Percentiles rank a stretch among this genome's conserved stretches.
Evolutionary conservation across 2,113 vertebrate genomes (phyloP).

Genomic region (Galbula dea): DNA sequence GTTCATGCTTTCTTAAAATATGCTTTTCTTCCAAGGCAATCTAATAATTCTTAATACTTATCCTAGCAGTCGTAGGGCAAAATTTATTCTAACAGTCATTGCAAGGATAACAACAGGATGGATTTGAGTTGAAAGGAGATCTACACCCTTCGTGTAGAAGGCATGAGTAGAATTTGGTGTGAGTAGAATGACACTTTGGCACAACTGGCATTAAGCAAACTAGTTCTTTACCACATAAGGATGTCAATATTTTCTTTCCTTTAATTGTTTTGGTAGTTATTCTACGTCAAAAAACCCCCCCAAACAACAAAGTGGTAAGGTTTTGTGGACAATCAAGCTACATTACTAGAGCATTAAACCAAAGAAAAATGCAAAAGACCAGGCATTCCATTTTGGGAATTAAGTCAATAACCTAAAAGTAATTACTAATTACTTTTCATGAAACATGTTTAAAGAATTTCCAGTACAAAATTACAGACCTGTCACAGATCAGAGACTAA

Average conservation of each 20-base stretch:
- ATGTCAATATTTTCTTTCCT: not conserved
- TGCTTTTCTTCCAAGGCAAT: not conserved
- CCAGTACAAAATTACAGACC: not conserved
- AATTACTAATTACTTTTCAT: not conserved
- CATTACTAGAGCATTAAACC: not conserved
- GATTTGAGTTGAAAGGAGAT: not conserved
- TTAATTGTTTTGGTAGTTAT: not conserved
- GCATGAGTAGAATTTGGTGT: no score
- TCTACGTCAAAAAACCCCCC: not conserved
- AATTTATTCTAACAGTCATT: not conserved
- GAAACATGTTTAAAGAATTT: not conserved
- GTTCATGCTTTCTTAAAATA: not conserved
- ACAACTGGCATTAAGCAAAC: not conserved
- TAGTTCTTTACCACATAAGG: not conserved
- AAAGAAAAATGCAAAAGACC: not conserved
- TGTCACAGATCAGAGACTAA: constrained; percentile 28
- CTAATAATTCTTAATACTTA: not conserved
- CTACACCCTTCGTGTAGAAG: not conserved
- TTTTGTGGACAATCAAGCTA: not conserved
- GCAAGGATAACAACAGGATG: not conserved
- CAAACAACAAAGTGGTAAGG: not conserved
- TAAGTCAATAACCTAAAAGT: not conserved
- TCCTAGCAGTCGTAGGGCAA: not conserved
- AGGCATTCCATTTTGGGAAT: not conserved
- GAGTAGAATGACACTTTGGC: not conserved